Base-by-base conservation (phyloP, 2,797 vertebrate genomes). In the Pseudomugil tenellus region DNA sequence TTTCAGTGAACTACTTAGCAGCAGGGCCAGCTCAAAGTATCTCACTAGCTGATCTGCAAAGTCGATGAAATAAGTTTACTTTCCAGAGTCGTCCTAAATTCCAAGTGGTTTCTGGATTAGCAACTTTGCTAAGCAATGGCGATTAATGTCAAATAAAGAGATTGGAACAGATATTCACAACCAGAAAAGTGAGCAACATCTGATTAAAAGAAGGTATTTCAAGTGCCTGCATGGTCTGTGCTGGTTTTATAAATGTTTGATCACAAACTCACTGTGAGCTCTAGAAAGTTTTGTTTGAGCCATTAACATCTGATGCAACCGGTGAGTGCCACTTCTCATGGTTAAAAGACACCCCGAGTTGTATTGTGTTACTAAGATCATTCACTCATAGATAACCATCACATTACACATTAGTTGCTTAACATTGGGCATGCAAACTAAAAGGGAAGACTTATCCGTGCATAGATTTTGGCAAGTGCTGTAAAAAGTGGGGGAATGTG, bases 331-430 rank as follows among this genome's bases (percentile, higher is more conserved):
- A 48, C 39, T 32, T 17, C 58, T 48, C 19, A 7, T 13, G 19
- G 10, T 19, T 28, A 26, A 9, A 48, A 28, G n/a, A 13, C 19
- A 41, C 23, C 13, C 66, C 3, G 4, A 13, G 46, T 21, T 9
- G 23, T 23, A 23, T 21, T 53, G 11, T 5, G 14, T 59, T 34
- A 29, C 26, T 4, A 53, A 41, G 21, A 1, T 2, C 13, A 31
- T 57, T 56, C 32, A 10, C 17, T 35, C 8, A 23, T 7, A 32
- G 13, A 7, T 41, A 41, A 19, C 17, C 8, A 43, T 43, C 41
- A 43, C 41, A 43, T 34, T 41, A 63, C 21, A 62, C 12, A 68
- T 49, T 35, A n/a, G 8, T 62, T 16, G 51, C 12, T 10, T 21
- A 31, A 74, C 31, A 53, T 51, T 37, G 28, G 41, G 10, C 25